Percentiles rank a stretch among this genome's conserved stretches.
Conservation (phyloP, 2,797 vertebrate species). For the Gastrophryne carolinensis region DNA sequence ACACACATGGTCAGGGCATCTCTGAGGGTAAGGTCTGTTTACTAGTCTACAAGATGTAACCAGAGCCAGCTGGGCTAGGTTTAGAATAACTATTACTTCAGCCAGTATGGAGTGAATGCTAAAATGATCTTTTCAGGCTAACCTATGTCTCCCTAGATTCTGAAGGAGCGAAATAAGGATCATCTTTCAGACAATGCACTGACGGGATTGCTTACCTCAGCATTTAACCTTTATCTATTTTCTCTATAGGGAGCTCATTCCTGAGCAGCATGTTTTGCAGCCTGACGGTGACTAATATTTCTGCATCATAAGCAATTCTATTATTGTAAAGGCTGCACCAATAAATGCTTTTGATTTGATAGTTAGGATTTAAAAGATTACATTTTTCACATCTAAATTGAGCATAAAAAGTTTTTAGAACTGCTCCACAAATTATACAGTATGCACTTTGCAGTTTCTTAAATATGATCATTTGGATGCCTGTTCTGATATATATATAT, state of each 20-base stretch:
- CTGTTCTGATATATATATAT: no score
- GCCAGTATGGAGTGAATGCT: not conserved
- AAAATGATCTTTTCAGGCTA: conserved; percentile 18
- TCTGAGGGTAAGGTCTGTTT: conserved; percentile 13
- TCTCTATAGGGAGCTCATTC: not conserved
- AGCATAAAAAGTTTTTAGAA: not conserved
- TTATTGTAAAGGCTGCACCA: conserved; percentile 21
- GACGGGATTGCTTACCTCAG: not conserved
- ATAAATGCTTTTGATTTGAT: conserved; percentile 13
- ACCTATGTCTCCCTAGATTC: conserved; percentile 13
- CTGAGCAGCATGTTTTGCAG: not conserved
- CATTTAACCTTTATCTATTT: conserved; percentile 10
- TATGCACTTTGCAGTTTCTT: not conserved
- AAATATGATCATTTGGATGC: not conserved
- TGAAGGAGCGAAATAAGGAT: not conserved
- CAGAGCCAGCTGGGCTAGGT: conserved; percentile 27
- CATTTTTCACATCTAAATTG: not conserved
- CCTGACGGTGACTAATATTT: conserved; percentile 13
- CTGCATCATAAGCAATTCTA: conserved; percentile 32
- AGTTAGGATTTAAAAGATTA: conserved; percentile 12
- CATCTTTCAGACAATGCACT: conserved; percentile 2
- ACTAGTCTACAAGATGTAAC: conserved; percentile 18
- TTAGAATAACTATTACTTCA: conserved; percentile 36
- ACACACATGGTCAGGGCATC: conserved; percentile 15
- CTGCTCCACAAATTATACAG: not conserved